These are phyloP conservation scores for Augochlorella aurata DNA, from an alignment of 2,888 invertebrate species.

Conservation along the genomic window DNA sequence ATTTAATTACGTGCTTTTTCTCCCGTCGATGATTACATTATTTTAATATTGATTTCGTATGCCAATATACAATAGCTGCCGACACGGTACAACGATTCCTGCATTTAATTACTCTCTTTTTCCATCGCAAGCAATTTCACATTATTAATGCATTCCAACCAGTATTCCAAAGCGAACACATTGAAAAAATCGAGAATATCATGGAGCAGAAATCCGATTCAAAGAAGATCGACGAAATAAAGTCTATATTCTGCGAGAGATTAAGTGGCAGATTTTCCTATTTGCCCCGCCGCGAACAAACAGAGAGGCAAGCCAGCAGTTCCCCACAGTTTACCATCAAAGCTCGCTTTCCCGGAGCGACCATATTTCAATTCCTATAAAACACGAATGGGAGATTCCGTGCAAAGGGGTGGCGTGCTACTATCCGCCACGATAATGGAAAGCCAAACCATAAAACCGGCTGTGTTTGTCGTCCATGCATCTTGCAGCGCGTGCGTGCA, in stretches of 20 bases:
- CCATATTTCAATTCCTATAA: neutral
- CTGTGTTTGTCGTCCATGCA: too few relatives aligned
- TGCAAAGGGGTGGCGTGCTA: neutral
- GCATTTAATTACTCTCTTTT: neutral
- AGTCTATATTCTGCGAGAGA: too few relatives aligned
- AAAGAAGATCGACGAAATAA: too few relatives aligned
- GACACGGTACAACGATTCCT: neutral
- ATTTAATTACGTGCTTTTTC: neutral
- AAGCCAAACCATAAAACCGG: neutral
- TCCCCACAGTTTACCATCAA: too few relatives aligned
- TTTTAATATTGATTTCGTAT: neutral
- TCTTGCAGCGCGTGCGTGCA: neutral
- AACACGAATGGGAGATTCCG: neutral
- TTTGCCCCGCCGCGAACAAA: too few relatives aligned
- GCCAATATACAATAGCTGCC: neutral
- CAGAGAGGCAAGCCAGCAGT: too few relatives aligned
- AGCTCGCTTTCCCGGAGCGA: too few relatives aligned
- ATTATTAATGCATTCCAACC: neutral
- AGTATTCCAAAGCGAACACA: neutral
- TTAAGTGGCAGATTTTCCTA: too few relatives aligned
- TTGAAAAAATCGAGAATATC: neutral
- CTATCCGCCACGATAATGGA: neutral
- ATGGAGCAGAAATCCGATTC: neutral
- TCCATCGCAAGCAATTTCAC: neutral
- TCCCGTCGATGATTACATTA: neutral